A percentile compares a stretch with the other conserved stretches of the same genome.
These are phyloP conservation scores for Arvicanthis niloticus DNA, from an alignment of 2,113 vertebrate genomes.

Conservation along the genomic window DNA sequence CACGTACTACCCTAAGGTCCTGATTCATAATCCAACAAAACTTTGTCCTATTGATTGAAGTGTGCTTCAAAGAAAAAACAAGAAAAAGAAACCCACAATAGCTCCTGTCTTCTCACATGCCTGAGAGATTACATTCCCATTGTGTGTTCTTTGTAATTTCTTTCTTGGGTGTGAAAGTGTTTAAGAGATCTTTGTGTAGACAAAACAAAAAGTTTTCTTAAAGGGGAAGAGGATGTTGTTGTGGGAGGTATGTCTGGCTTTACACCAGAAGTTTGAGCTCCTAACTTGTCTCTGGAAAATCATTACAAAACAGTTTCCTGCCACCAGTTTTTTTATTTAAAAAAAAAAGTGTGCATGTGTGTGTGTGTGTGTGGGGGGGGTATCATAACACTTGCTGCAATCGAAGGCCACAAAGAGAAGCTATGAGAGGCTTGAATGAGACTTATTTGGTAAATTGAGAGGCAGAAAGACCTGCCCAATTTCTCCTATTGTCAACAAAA, in stretches of 20 bases:
- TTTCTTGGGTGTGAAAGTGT: conserved; percentile 53
- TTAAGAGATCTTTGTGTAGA: conserved; percentile 57
- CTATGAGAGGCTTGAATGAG: neutral
- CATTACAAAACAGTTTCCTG: conserved; percentile 21
- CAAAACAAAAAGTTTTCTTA: conserved; percentile 44
- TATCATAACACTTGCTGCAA: conserved; percentile 43
- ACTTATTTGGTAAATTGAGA: conserved; percentile 49
- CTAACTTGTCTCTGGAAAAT: conserved; percentile 35
- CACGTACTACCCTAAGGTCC: conserved; percentile 17
- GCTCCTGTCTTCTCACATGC: conserved; percentile 46
- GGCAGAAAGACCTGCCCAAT: neutral
- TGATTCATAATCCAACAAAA: conserved; percentile 65
- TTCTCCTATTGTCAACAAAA: neutral
- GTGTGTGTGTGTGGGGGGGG: no score
- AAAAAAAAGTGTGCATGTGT: conserved; percentile 52
- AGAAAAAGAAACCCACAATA: neutral
- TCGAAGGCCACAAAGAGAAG: conserved; percentile 57
- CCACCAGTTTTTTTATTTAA: neutral
- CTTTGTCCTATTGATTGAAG: conserved; percentile 39
- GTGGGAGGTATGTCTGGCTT: conserved; percentile 1
- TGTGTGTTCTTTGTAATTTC: conserved; percentile 54
- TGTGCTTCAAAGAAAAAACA: neutral
- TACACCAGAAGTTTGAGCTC: conserved; percentile 17
- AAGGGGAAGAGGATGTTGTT: conserved; percentile 39
- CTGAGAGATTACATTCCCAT: conserved; percentile 61